Evolutionary conservation across 2,113 vertebrate genomes (phyloP).

Genomic region (Furnarius figulus): DNA sequence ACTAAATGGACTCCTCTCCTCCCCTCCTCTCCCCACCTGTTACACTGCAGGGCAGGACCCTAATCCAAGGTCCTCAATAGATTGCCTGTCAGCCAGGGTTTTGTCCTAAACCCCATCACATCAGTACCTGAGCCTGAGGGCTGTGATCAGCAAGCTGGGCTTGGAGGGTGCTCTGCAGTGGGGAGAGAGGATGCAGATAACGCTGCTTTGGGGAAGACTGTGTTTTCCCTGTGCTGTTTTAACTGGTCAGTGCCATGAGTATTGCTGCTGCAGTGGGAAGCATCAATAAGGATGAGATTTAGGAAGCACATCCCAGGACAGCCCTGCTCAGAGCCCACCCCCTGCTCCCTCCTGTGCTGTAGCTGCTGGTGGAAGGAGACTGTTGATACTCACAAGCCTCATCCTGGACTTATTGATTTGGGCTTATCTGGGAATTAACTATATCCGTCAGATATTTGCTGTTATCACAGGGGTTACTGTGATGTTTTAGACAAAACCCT

Average conservation of each 20-base stretch:
- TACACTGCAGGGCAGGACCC: no score
- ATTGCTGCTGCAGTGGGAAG: neutral
- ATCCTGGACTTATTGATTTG: neutral
- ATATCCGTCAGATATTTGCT: neutral
- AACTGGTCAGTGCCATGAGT: accelerated
- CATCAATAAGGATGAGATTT: neutral
- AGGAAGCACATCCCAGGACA: neutral
- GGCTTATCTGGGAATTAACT: neutral
- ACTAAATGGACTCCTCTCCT: neutral
- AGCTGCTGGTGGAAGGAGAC: neutral
- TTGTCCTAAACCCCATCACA: neutral
- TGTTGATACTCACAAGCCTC: neutral
- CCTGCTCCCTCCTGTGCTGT: neutral
- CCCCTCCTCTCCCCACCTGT: no score
- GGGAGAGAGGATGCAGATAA: neutral
- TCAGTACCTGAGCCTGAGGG: neutral
- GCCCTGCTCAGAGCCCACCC: neutral
- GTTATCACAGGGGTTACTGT: neutral
- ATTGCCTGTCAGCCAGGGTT: neutral
- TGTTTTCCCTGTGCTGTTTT: neutral
- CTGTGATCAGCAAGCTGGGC: neutral
- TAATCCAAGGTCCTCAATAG: neutral
- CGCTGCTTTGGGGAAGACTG: neutral
- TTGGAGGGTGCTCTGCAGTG: accelerated
- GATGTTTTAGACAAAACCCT: neutral